Conservation (phyloP, 2,888 invertebrate genomes). For the Xanthia togata region DNA sequence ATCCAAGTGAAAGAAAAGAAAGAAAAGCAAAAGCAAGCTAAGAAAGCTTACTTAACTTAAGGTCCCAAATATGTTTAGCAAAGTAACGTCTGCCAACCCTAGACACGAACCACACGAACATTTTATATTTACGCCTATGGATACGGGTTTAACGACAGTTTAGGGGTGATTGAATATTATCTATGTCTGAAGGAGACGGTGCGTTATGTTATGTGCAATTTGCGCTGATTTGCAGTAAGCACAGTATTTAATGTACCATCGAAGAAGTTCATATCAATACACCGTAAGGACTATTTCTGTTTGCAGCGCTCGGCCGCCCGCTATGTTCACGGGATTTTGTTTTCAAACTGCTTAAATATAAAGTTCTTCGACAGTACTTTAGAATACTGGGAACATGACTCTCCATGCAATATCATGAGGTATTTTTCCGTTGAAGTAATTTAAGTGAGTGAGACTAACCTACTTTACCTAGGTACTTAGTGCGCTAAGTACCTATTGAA, state of each 20-base stretch:
- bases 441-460: background rate
- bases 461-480: no score
- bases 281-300: no score
- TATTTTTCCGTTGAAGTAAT: conserved; percentile 13
- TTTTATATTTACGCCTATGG: conserved; percentile 54
- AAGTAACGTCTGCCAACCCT: conserved; percentile 40
- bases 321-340: no score
- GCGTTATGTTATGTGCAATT: conserved; percentile 45
- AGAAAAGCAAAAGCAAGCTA: no score
- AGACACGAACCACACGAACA: conserved; percentile 1
- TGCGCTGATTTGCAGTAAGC: conserved; percentile 19
- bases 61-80: background rate
- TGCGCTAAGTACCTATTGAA: background rate
- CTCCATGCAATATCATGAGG: background rate
- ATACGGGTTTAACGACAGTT: conserved; percentile 57
- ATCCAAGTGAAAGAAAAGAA: no score
- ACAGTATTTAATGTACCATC: background rate
- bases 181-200: conserved; percentile 30
- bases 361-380: background rate
- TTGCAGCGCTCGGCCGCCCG: no score
- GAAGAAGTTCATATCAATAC: no score
- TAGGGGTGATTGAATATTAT: conserved; percentile 62
- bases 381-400: background rate
- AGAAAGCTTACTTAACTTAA: no score
- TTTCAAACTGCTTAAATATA: no score